These are phyloP conservation scores for Aphelinus certus DNA, from an alignment of 1,140 invertebrate genomes.

Conservation along the genomic window DNA sequence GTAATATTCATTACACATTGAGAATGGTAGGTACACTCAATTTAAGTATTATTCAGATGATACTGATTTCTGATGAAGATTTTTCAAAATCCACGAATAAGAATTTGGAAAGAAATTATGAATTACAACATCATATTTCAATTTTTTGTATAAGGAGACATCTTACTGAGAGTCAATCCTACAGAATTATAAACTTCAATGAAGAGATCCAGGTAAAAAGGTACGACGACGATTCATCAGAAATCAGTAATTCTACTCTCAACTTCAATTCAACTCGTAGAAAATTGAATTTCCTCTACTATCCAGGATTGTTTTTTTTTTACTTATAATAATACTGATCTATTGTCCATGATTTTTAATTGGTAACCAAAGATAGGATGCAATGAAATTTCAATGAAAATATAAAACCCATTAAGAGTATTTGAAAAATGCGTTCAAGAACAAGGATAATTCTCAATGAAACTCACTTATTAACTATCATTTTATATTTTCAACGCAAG, in stretches of 20 bases:
- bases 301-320: background rate
- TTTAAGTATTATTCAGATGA: background rate
- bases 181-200: constrained; percentile 7
- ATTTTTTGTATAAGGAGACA: too few relatives aligned
- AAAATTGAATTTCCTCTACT: too few relatives aligned
- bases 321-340: constrained; percentile 32
- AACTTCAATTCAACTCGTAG: too few relatives aligned
- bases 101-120: too few relatives aligned
- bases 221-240: constrained; percentile 9
- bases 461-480: constrained; percentile 20
- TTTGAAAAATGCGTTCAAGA: background rate
- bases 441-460: constrained; percentile 12
- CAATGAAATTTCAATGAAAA: constrained; percentile 4
- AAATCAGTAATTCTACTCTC: constrained; percentile 24
- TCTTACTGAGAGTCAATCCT: background rate
- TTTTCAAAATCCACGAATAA: background rate
- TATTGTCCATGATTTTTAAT: constrained; percentile 20
- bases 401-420: background rate
- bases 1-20: background rate
- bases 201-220: background rate
- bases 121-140: too few relatives aligned
- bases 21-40: background rate
- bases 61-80: constrained; percentile 22
- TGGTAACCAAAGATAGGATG: constrained; percentile 30
- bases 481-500: constrained; percentile 22